These are phyloP conservation scores for Leptosomus discolor DNA, from an alignment of 2,113 vertebrate species.

Conservation along the genomic window DNA sequence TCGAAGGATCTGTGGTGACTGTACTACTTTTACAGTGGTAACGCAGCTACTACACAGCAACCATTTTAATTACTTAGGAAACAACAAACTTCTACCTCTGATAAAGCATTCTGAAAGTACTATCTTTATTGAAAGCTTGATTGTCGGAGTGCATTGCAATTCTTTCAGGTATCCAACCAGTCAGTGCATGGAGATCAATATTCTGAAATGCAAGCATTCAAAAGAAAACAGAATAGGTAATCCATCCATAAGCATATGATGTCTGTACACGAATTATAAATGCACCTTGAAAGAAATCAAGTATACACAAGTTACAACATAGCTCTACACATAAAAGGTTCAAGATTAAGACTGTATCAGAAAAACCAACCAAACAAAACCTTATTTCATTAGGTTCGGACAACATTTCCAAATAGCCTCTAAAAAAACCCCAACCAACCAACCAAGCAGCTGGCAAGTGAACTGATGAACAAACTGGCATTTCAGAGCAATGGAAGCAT, in stretches of 20 bases:
- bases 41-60: background rate
- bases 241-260: background rate
- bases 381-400: background rate
- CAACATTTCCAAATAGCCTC: background rate
- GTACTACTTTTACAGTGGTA: background rate
- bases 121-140: conserved; percentile 92
- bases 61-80: background rate
- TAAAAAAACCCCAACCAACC: background rate
- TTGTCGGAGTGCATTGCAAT: conserved; percentile 99
- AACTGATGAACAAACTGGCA: background rate
- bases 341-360: background rate
- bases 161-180: conserved; percentile 98
- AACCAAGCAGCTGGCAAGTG: background rate
- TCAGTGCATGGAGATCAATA: conserved; percentile 96
- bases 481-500: background rate
- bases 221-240: background rate
- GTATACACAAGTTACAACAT: background rate
- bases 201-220: conserved; percentile 80
- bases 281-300: background rate
- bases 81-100: conserved; percentile 80
- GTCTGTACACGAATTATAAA: background rate
- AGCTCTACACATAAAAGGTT: background rate
- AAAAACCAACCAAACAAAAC: background rate
- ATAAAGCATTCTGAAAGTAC: conserved; percentile 95
- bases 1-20: background rate